Base-by-base conservation (phyloP, 1,140 invertebrate genomes). In the Drosophila guanche region DNA sequence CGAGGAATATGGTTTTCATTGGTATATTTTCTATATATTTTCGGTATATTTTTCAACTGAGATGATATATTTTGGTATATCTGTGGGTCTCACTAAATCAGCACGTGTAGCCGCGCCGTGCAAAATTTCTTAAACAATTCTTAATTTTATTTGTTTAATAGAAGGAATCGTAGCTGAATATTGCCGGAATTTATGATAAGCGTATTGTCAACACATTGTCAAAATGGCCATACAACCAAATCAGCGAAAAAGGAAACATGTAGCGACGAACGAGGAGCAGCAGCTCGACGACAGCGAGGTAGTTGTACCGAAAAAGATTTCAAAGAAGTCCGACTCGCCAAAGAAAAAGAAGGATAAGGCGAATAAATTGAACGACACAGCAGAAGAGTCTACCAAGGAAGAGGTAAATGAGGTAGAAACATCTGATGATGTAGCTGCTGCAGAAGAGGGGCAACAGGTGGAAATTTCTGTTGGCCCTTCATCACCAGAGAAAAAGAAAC, bases 201-300 rank as follows among this genome's bases (percentile, higher is more conserved):
- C 29, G 22, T 12, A 8, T 3, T 33, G 16, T 54, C 6, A 48
- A 29, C 5, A 37, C 7, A 40, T 67, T 2, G 33, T 12, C 23
- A 81, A 51, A 51, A 90, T 91, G 90, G 90, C 90, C 12, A 79
- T 90, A 23, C 81, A 90, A 68, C 46, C 71, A 20, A 91, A 90
- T 61, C 73, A 72, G 45, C 71, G 83, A 5, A 91, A 90, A n/a
- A 77, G 88, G 33, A 76, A 89, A 54, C 79, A 89, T 23, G 79
- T 84, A 40, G 37, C 27, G 5, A 40, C 66, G 12, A 41, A 40
- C 0, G 37, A 20, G 6, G 66, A 66, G 1, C 56, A 74, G 22
- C 46, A 50, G 68, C 53, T 42, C 27, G 84, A 86, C 27, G 90
- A 88, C 4, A 79, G 76, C 5, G 89, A 88, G 53, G 53, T 55